A percentile compares a stretch with the other conserved stretches of the same genome.
Conservation (phyloP, 1,140 invertebrate genomes). For the Apis cerana region DNA sequence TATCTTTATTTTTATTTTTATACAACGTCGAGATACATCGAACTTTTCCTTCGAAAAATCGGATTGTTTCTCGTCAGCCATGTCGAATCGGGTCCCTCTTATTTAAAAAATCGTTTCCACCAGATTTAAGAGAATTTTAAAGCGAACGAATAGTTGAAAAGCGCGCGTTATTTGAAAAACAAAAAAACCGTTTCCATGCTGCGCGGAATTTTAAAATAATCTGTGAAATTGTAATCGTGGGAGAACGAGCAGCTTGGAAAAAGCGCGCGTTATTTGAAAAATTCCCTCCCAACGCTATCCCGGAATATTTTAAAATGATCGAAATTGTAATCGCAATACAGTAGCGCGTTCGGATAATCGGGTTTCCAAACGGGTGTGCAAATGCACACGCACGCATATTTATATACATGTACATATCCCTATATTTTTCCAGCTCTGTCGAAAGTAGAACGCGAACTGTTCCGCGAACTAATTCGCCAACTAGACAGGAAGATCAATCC, state of each 20-base stretch:
- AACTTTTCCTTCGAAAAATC: background rate
- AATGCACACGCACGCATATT: background rate
- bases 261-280: too few species aligned
- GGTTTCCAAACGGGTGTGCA: background rate
- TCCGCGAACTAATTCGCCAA: conserved; percentile 82
- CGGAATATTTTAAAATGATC: background rate
- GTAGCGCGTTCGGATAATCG: conserved; percentile 5
- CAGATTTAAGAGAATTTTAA: too few species aligned
- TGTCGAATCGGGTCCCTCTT: too few species aligned
- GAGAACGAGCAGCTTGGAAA: too few species aligned
- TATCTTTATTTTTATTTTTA: too few species aligned
- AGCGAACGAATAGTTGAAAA: too few species aligned
- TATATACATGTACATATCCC: background rate
- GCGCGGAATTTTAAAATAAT: background rate
- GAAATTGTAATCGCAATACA: too few species aligned
- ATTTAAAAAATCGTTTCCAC: too few species aligned
- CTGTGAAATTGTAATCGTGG: too few species aligned
- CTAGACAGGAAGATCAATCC: conserved; percentile 90
- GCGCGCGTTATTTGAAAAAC: background rate
- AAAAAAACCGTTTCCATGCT: background rate
- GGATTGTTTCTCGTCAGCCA: background rate
- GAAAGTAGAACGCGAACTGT: conserved; percentile 82
- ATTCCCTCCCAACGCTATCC: too few species aligned
- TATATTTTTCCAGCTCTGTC: conserved; percentile 78
- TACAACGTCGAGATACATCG: background rate